A percentile compares a stretch with the other conserved stretches of the same genome.
These are phyloP conservation scores for Argyresthia albistria DNA, from an alignment of 2,888 invertebrate genomes.

Conservation along the genomic window DNA sequence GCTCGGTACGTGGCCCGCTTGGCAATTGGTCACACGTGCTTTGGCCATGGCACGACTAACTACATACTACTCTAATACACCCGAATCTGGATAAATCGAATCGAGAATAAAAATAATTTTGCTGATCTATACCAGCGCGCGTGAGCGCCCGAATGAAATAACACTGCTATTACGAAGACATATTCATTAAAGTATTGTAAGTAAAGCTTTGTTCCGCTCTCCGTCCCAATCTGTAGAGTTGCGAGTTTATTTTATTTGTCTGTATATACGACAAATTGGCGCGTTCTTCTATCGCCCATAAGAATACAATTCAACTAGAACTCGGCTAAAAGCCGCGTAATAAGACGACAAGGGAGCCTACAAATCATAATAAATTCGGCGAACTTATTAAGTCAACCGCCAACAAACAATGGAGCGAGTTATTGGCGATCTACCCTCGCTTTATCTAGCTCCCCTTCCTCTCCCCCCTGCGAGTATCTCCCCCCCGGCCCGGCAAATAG, in stretches of 20 bases:
- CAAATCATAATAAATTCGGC: constrained; percentile 68
- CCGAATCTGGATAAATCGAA: background rate
- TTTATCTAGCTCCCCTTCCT: constrained; percentile 42
- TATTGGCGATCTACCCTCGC: constrained; percentile 66
- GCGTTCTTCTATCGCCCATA: constrained; percentile 6
- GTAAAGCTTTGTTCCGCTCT: too few species aligned
- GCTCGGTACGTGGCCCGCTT: constrained; percentile 7
- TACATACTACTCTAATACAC: background rate
- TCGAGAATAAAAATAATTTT: background rate
- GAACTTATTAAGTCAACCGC: constrained; percentile 68
- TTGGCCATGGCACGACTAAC: too few species aligned
- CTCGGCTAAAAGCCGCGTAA: constrained; percentile 51
- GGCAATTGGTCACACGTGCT: constrained; percentile 1
- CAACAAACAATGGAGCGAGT: constrained; percentile 67
- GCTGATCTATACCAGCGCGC: too few species aligned
- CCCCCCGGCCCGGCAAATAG: constrained; percentile 37
- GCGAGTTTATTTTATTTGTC: too few species aligned
- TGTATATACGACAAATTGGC: constrained; percentile 2
- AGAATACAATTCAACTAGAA: constrained; percentile 25
- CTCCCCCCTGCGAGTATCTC: constrained; percentile 22
- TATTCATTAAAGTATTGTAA: too few species aligned
- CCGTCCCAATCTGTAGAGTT: too few species aligned
- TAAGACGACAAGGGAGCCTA: constrained; percentile 58
- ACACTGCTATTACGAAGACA: background rate
- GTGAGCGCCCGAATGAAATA: background rate